These are phyloP conservation scores for Nephila pilipes DNA, from an alignment of 1,140 invertebrate genomes.

Conservation along the genomic window DNA sequence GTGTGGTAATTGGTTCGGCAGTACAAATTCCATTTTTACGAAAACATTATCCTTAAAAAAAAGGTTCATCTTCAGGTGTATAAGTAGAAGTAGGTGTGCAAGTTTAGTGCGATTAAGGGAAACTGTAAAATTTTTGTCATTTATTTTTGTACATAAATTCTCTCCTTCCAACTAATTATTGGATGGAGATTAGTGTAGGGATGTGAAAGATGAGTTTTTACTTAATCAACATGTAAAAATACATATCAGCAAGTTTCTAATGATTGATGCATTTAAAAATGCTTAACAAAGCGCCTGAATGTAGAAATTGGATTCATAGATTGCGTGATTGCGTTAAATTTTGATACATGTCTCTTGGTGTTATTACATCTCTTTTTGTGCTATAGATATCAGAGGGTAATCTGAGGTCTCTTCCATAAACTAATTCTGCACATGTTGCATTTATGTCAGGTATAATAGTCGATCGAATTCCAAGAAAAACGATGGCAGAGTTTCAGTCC, in stretches of 20 bases:
- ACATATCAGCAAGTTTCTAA: constrained; percentile 35
- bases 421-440: no score
- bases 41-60: no score
- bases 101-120: constrained; percentile 18
- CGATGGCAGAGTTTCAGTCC: no score
- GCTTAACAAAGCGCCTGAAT: not conserved
- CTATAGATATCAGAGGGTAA: no score
- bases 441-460: no score
- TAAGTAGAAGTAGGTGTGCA: not conserved
- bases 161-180: not conserved
- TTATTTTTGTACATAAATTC: not conserved
- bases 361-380: no score
- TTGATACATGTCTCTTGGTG: no score
- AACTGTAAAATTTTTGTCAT: constrained; percentile 7
- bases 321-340: not conserved
- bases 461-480: no score
- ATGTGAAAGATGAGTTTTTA: not conserved
- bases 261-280: not conserved
- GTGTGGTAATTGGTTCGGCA: not conserved
- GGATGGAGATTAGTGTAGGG: constrained; percentile 31
- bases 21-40: no score
- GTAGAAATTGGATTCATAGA: constrained; percentile 18
- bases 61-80: not conserved
- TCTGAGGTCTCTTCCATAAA: no score
- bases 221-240: not conserved